Base-by-base conservation (phyloP, 2,113 vertebrate species). In the Heliornis fulica region DNA sequence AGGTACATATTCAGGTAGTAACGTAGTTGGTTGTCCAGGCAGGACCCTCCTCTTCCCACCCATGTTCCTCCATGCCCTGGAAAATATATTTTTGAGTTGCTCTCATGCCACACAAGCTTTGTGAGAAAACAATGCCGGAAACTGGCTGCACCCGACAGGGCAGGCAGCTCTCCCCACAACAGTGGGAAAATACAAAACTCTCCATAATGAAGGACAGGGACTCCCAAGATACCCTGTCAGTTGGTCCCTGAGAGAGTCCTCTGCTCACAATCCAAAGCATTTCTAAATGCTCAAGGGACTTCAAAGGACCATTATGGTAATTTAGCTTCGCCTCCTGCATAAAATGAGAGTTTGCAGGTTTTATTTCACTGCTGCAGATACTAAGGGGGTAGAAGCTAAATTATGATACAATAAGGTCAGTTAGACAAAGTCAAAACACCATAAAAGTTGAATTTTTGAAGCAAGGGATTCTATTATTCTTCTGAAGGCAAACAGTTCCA, bases 121-220 rank as follows among this genome's bases (percentile, higher is more conserved):
- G 36, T 10, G 20, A 56, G 26, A 72, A n/a, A 10, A 65, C 26
- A 21, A 15, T 20, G 19, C 2, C 54, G 40, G 57, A 68, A 93
- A 23, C 29, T 45, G 32, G 10, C n/a, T 38, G 10, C 32, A 46
- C 13, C 6, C 31, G 20, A 28, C 20, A 29, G 50, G 53, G n/a
- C 13, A 48, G 45, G 7, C 41, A 61, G 20, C 6, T 82, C 6
- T 63, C 59, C 5, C 1, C 22, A 2, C 5, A 1, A 2, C 34
- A 15, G 22, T 15, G 7, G 0, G 0, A 86, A 50, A 80, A 8
- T 2, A 23, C 9, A n/a, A 56, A 46, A 16, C 16, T 41, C 87
- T 29, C 13, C 23, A 28, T 46, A 13, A 29, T 32, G 41, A 83
- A 80, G 43, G 13, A 57, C 26, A 60, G 10, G 5, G 15, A 43